Base-by-base conservation (phyloP, 2,888 invertebrate genomes). In the Stenchaetothrips biformis region DNA sequence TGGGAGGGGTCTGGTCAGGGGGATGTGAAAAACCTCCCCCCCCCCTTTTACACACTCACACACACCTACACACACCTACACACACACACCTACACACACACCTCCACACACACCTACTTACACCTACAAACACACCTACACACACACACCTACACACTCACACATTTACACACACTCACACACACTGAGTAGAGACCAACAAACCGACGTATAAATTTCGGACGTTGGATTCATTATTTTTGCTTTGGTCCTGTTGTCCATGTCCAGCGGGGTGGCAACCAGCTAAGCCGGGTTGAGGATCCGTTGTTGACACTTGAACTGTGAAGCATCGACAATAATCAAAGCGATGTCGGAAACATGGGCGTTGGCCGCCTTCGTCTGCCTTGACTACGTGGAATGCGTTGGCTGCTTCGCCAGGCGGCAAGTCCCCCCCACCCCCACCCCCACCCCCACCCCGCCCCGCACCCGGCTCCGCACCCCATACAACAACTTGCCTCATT, bases 401-500 rank as follows among this genome's bases (percentile, higher is more conserved):
- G 37, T 37, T 37, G 37, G 37, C 37, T 1, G 37, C 37, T n/a
- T n/a, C n/a, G 4, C 2, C 37, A 37, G 37, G 37, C 37, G 37
- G 37, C 37, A 37, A 37, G 37, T 37, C 67, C 6, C 67, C 67
- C 21, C 67, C 21, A 2, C 67, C 67, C 21, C 18, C 53, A 53
- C 18, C 53, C 21, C n/a, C 62, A 8, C 21, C 62, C 62, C 62
- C 62, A 3, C 62, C 62, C n/a, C 7, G n/a, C 62, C 18, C 18
- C 18, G 18, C 18, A n/a, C n/a, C n/a, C n/a, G n/a, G n/a, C n/a
- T n/a, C n/a, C n/a, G n/a, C n/a, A n/a, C n/a, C n/a, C n/a, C n/a
- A n/a, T n/a, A 37, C 37, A 37, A 21, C 67, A 67, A 67, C 67
- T 67, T 67, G 67, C 21, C 67, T 67, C 67, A 67, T 67, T 67